phyloP scores from a whole-genome alignment of 2,113 vertebrate genomes.

The Peromyscus maniculatus region DNA sequence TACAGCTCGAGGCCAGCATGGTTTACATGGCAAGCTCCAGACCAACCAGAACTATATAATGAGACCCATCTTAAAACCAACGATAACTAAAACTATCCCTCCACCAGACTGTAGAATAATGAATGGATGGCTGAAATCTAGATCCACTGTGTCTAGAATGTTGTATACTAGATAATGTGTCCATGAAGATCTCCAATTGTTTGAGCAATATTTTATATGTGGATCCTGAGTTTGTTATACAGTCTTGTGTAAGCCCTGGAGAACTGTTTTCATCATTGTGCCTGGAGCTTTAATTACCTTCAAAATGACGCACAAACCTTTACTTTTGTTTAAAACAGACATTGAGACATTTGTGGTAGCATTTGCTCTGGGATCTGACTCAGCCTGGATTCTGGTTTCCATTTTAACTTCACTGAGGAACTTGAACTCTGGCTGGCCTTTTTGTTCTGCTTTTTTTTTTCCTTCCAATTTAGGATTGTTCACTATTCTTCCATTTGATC shows the following conservation, averaged over 20 bases:
- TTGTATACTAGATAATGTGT: neutral
- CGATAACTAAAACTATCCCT: neutral
- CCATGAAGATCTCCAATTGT: neutral
- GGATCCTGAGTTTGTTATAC: neutral
- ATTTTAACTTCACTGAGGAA: slow-evolving; percentile 40
- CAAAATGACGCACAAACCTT: slow-evolving; percentile 44
- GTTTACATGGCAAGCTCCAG: neutral
- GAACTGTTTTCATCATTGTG: neutral
- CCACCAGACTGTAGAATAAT: neutral
- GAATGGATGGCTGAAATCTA: slow-evolving; percentile 16
- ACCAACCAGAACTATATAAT: neutral
- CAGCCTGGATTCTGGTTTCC: slow-evolving; percentile 58
- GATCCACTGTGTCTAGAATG: neutral
- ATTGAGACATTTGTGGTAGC: slow-evolving; percentile 18
- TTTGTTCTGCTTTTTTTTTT: neutral
- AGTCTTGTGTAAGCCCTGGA: slow-evolving; percentile 39
- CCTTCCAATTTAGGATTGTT: slow-evolving; percentile 19
- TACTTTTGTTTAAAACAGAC: slow-evolving; percentile 28
- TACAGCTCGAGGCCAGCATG: neutral
- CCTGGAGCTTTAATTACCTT: slow-evolving; percentile 17
- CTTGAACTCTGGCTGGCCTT: slow-evolving; percentile 39
- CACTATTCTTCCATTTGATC: slow-evolving; percentile 30
- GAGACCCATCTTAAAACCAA: neutral
- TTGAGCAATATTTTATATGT: slow-evolving; percentile 44
- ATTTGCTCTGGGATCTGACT: slow-evolving; percentile 51